Evolutionary conservation across 2,888 invertebrate species (phyloP).

Genomic region (Eristalis arbustorum): DNA sequence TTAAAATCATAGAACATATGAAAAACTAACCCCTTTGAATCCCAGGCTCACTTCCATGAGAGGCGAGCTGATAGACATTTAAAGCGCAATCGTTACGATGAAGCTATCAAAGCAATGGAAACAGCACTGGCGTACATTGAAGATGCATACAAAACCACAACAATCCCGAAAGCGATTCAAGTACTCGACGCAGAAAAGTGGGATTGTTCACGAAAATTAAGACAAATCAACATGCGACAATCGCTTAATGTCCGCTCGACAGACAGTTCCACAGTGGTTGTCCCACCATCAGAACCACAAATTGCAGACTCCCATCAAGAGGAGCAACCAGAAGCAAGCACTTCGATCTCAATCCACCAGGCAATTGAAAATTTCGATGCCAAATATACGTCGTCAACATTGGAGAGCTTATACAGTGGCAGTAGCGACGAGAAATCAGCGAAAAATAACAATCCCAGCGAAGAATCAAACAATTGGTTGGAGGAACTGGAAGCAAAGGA

Average conservation of each 20-base stretch:
- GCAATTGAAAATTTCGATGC: constrained; percentile 77
- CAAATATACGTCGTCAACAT: constrained; percentile 72
- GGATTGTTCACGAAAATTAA: constrained; percentile 76
- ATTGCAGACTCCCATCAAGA: neutral
- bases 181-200: constrained; percentile 77
- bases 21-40: neutral
- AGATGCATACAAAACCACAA: constrained; percentile 76
- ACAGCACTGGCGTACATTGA: constrained; percentile 76
- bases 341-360: constrained; percentile 76
- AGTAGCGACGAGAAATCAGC: neutral
- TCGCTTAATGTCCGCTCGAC: constrained; percentile 71
- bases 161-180: constrained; percentile 75
- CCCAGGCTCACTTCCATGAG: constrained; percentile 79
- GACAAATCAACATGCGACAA: constrained; percentile 77
- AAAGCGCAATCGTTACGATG: constrained; percentile 77
- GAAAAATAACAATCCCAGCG: neutral
- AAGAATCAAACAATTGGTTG: constrained; percentile 41
- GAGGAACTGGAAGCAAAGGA: constrained; percentile 71
- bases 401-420: constrained; percentile 2
- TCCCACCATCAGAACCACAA: constrained; percentile 69
- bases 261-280: constrained; percentile 75
- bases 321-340: constrained; percentile 70
- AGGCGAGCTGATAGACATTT: constrained; percentile 78
- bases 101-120: constrained; percentile 78
- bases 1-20: neutral